A percentile compares a stretch with the other conserved stretches of the same genome.
Conservation (phyloP, 2,888 invertebrate species). For the Melieria crassipennis region DNA sequence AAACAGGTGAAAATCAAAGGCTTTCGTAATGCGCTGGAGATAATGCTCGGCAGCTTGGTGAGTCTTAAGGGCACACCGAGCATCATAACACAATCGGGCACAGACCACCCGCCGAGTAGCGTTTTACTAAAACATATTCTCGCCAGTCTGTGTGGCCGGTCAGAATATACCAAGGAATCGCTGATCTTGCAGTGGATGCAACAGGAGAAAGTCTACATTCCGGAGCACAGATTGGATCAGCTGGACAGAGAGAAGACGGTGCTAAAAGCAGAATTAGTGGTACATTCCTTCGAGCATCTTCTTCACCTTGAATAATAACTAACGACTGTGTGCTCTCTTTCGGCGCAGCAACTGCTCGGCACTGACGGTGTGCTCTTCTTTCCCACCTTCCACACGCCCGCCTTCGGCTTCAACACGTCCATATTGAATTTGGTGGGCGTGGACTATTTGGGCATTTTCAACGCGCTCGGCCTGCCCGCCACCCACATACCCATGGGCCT, state of each 20-base stretch:
- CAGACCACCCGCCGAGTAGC: constrained; percentile 43
- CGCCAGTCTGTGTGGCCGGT: constrained; percentile 54
- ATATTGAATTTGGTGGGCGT: constrained; percentile 66
- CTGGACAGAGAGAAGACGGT: constrained; percentile 47
- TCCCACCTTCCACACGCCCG: constrained; percentile 75
- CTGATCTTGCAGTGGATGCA: constrained; percentile 53
- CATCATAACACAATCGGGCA: constrained; percentile 50
- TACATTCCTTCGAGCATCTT: constrained; percentile 38
- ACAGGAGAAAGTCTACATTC: constrained; percentile 49
- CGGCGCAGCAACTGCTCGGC: constrained; percentile 68
- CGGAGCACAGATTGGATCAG: constrained; percentile 40
- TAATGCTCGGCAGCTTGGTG: constrained; percentile 46
- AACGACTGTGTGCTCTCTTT: not conserved
- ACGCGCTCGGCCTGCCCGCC: constrained; percentile 77
- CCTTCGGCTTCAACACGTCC: constrained; percentile 75
- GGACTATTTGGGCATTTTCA: constrained; percentile 54
- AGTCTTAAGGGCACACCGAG: constrained; percentile 54
- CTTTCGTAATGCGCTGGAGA: constrained; percentile 44
- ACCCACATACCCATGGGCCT: constrained; percentile 79
- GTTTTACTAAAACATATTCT: constrained; percentile 35
- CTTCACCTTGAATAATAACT: not conserved
- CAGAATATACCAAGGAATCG: constrained; percentile 57
- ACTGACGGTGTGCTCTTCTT: constrained; percentile 77
- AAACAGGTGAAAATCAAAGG: constrained; percentile 44
- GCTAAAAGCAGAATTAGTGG: constrained; percentile 50